A percentile compares a stretch with the other conserved stretches of the same genome.
Conservation (phyloP, 2,888 invertebrate species). For the Eupithecia inturbata region DNA sequence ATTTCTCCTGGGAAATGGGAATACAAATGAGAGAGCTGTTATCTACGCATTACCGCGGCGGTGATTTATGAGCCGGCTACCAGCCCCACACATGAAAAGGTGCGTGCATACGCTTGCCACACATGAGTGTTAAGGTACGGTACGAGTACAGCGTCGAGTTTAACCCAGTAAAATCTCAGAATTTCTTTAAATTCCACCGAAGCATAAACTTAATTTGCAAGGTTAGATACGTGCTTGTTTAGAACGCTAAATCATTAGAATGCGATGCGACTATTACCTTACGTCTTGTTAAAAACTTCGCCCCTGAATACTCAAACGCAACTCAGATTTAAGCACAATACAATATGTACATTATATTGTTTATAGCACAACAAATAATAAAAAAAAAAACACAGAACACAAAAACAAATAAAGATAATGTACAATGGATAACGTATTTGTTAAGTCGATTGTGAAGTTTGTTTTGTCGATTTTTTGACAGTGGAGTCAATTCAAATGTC, state of each 20-base stretch:
- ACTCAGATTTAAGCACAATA: not conserved
- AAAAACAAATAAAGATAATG: no score
- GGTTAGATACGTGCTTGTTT: not conserved
- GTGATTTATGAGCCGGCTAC: constrained; percentile 79
- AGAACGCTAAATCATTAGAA: not conserved
- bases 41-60: constrained; percentile 79
- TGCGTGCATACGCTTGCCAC: constrained; percentile 30
- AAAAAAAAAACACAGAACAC: no score
- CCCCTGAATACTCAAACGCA: not conserved
- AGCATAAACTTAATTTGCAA: constrained; percentile 9
- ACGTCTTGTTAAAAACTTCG: not conserved
- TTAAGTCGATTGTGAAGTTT: no score
- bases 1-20: constrained; percentile 80
- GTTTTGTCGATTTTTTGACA: no score
- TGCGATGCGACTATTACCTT: not conserved
- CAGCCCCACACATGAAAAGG: constrained; percentile 51
- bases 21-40: constrained; percentile 82
- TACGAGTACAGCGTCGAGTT: not conserved
- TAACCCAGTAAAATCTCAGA: not conserved
- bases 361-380: no score
- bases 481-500: no score
- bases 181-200: not conserved
- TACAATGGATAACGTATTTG: no score
- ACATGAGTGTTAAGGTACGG: not conserved
- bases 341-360: no score